Percentiles rank a stretch among this genome's conserved stretches.
Conservation (phyloP, 53 echinoderm and acorn worm species). For the Mesocentrotus franciscanus region DNA sequence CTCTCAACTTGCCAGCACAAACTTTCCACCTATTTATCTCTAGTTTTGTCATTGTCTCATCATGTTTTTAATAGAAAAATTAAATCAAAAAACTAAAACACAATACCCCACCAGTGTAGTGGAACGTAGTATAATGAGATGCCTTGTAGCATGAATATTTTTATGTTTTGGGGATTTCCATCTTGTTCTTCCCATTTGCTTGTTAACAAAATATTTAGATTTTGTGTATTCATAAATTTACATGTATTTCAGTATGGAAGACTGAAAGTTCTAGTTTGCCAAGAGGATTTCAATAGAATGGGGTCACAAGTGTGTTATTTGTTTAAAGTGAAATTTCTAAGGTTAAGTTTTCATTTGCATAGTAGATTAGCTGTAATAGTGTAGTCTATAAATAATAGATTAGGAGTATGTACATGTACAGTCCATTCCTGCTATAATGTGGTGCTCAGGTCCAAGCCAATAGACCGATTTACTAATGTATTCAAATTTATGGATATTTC, state of each 20-base stretch:
- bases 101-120: neutral
- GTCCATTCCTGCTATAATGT: neutral
- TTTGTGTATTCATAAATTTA: constrained; percentile 9
- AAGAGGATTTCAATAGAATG: constrained; percentile 38
- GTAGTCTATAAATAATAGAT: constrained; percentile 26
- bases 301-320: constrained; percentile 28
- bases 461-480: too few species aligned
- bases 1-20: constrained; percentile 4
- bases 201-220: constrained; percentile 2
- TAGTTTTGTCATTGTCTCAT: neutral
- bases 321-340: constrained; percentile 38
- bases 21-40: neutral
- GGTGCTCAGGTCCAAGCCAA: neutral
- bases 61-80: neutral
- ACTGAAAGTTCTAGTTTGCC: constrained; percentile 25
- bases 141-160: neutral
- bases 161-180: neutral
- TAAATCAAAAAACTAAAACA: neutral
- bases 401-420: neutral
- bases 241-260: constrained; percentile 38
- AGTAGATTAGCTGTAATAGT: constrained; percentile 40
- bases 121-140: neutral
- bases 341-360: constrained; percentile 28
- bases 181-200: neutral
- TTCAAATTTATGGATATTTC: neutral